These are phyloP conservation scores for Planococcus citri DNA, from an alignment of 1,140 invertebrate genomes.

Conservation along the genomic window DNA sequence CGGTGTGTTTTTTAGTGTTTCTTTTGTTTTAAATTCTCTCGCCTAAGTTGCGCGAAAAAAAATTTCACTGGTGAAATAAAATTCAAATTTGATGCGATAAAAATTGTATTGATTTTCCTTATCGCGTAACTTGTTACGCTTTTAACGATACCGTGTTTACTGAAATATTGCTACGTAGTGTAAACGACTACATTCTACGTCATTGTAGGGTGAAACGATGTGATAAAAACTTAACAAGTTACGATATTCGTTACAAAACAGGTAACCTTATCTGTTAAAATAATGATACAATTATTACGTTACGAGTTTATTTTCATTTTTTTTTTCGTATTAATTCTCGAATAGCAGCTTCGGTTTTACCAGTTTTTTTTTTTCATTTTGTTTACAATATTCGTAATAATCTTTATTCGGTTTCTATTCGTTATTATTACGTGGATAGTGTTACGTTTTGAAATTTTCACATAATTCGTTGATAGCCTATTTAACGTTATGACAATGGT, in stretches of 20 bases:
- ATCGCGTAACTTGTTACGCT: background rate
- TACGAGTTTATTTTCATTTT: background rate
- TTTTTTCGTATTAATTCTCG: background rate
- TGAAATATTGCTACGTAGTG: background rate
- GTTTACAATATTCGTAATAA: too few species aligned
- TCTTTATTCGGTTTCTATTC: background rate
- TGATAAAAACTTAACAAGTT: slow-evolving; percentile 3
- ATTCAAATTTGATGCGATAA: background rate
- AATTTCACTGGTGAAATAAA: background rate
- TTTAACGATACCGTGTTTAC: background rate
- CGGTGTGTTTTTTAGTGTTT: background rate
- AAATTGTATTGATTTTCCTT: background rate
- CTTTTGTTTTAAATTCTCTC: background rate
- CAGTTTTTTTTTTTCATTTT: background rate
- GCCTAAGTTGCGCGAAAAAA: background rate
- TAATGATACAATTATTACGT: slow-evolving; percentile 4
- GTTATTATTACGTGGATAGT: background rate
- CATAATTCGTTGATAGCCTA: background rate
- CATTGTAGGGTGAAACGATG: slow-evolving; percentile 1
- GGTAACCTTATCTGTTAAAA: slow-evolving; percentile 2
- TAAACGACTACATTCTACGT: background rate
- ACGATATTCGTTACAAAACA: slow-evolving; percentile 3
- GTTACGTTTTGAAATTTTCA: background rate
- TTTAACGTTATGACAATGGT: background rate
- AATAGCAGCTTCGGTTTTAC: background rate